These are phyloP conservation scores for Agonum fuliginosum DNA, from an alignment of 2,888 invertebrate genomes.

Conservation along the genomic window DNA sequence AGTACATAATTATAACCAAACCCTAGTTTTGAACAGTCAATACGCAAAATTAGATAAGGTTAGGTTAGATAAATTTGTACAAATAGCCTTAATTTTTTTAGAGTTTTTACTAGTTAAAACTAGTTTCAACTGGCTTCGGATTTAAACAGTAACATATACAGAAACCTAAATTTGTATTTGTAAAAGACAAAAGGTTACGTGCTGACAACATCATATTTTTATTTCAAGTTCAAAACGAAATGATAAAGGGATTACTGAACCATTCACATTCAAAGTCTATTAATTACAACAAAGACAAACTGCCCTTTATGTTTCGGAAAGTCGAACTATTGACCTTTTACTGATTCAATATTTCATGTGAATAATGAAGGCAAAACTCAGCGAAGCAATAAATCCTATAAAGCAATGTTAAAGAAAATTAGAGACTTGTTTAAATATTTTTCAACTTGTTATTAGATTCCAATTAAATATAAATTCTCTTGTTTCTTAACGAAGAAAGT, in stretches of 20 bases:
- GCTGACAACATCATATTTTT: no score
- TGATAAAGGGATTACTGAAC: constrained; percentile 1
- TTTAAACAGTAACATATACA: no score
- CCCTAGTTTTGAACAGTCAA: no score
- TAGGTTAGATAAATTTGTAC: no score
- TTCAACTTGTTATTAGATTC: constrained; percentile 1
- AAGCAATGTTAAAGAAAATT: neutral
- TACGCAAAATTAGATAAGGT: no score
- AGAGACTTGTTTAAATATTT: neutral
- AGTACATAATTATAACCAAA: no score
- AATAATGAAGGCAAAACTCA: constrained; percentile 15
- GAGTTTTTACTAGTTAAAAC: no score
- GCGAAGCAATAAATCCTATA: neutral
- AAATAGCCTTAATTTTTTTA: no score
- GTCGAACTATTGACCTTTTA: constrained; percentile 12
- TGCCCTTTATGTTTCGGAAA: constrained; percentile 5
- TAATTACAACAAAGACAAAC: constrained; percentile 17
- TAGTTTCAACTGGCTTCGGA: no score
- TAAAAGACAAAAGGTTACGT: no score
- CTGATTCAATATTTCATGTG: constrained; percentile 11
- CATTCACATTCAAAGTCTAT: neutral
- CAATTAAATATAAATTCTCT: constrained; percentile 3
- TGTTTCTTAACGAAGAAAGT: constrained; percentile 28
- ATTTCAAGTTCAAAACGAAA: no score
- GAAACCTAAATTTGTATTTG: no score